Evolutionary conservation across 2,797 vertebrate genomes (phyloP).

Genomic region (Halcyon leucocephala): DNA sequence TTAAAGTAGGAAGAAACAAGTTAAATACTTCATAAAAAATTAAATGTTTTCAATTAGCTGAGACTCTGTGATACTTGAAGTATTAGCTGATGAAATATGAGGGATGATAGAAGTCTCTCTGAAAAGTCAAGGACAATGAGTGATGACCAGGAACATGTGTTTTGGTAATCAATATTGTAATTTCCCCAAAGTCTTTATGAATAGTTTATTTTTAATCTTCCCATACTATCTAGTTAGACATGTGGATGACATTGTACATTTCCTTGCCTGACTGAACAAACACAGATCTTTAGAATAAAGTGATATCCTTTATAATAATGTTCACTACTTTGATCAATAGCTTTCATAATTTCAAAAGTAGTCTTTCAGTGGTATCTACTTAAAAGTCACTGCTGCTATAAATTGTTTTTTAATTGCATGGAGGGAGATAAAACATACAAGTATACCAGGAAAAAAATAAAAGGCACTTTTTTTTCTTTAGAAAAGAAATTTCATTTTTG

Average conservation of each 20-base stretch:
- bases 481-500: neutral
- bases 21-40: neutral
- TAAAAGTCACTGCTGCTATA: neutral
- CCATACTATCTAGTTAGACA: neutral
- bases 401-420: conserved; percentile 1
- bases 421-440: neutral
- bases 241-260: neutral
- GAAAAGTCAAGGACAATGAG: neutral
- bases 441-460: neutral
- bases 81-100: neutral
- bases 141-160: neutral
- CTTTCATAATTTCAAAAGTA: neutral
- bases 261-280: neutral
- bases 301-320: neutral
- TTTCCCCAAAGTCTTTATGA: neutral
- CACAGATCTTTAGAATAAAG: neutral
- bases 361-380: neutral
- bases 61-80: neutral
- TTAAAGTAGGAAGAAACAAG: neutral
- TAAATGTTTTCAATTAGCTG: neutral
- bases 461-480: neutral
- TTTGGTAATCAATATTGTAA: neutral
- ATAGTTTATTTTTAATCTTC: neutral
- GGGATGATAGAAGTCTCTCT: neutral
- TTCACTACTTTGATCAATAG: conserved; percentile 1